phyloP scores from a whole-genome alignment of 2,797 vertebrate genomes.

The Alosa sapidissima region DNA sequence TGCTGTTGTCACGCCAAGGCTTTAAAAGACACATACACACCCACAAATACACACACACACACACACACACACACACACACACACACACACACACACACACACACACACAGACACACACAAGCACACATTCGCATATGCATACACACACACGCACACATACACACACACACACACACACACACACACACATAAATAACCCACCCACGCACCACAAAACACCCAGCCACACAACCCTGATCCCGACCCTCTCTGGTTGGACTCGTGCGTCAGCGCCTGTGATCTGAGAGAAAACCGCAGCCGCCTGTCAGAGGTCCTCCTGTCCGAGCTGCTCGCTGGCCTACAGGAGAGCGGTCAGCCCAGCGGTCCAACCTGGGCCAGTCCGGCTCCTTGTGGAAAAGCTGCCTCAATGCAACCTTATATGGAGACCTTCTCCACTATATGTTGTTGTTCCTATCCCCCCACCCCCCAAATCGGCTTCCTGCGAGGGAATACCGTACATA shows the following conservation, averaged over 20 bases:
- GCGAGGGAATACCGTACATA: conserved; percentile 63
- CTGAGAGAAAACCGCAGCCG: conserved; percentile 2
- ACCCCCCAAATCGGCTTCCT: conserved; percentile 34
- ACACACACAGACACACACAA: background rate
- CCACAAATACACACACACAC: background rate
- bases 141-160: background rate
- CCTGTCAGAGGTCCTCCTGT: conserved; percentile 29
- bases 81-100: background rate
- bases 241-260: background rate
- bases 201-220: background rate
- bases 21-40: background rate
- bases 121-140: too few relatives aligned
- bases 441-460: conserved; percentile 44
- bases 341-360: background rate
- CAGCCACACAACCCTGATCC: background rate
- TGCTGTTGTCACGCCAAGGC: background rate
- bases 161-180: background rate
- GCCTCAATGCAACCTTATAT: conserved; percentile 51
- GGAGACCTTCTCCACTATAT: conserved; percentile 56
- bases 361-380: background rate
- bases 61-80: background rate
- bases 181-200: background rate
- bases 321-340: background rate
- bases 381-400: background rate
- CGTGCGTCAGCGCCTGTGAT: conserved; percentile 11